Evolutionary conservation across 2,888 invertebrate genomes (phyloP).

Genomic region (Caenorhabditis sp.): DNA sequence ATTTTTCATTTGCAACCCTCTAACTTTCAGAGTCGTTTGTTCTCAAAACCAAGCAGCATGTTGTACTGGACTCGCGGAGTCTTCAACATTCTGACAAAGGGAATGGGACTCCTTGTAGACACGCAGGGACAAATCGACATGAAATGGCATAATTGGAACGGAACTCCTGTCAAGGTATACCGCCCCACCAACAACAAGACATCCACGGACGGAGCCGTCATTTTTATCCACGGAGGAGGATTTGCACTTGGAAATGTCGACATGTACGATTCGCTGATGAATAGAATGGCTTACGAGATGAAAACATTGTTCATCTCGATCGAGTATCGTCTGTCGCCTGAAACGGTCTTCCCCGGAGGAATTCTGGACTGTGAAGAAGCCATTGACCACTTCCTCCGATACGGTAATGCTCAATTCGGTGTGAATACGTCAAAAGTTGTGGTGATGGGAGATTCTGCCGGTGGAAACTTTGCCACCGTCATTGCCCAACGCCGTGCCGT

Average conservation of each 20-base stretch:
- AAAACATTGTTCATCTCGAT: slow-evolving; percentile 65
- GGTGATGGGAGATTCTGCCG: slow-evolving; percentile 76
- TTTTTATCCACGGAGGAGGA: slow-evolving; percentile 76
- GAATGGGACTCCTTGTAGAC: slow-evolving; percentile 38
- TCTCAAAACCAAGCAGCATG: slow-evolving; percentile 58
- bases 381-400: slow-evolving; percentile 75
- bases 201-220: slow-evolving; percentile 67
- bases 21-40: slow-evolving; percentile 64
- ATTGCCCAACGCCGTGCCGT: slow-evolving; percentile 63
- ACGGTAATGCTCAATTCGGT: slow-evolving; percentile 53
- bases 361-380: slow-evolving; percentile 79
- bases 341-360: slow-evolving; percentile 79
- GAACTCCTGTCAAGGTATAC: slow-evolving; percentile 65
- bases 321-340: slow-evolving; percentile 80
- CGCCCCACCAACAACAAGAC: slow-evolving; percentile 55
- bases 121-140: slow-evolving; percentile 33
- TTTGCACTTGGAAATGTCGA: slow-evolving; percentile 70
- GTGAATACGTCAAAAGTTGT: slow-evolving; percentile 70
- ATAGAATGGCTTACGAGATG: slow-evolving; percentile 64
- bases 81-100: slow-evolving; percentile 54
- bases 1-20: too few species aligned
- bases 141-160: slow-evolving; percentile 44
- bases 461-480: slow-evolving; percentile 72
- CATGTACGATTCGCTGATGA: slow-evolving; percentile 69
- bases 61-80: slow-evolving; percentile 67